Percentiles rank a stretch among this genome's conserved stretches.
Conservation (phyloP, 2,113 vertebrate genomes). For the Grantiella picta region DNA sequence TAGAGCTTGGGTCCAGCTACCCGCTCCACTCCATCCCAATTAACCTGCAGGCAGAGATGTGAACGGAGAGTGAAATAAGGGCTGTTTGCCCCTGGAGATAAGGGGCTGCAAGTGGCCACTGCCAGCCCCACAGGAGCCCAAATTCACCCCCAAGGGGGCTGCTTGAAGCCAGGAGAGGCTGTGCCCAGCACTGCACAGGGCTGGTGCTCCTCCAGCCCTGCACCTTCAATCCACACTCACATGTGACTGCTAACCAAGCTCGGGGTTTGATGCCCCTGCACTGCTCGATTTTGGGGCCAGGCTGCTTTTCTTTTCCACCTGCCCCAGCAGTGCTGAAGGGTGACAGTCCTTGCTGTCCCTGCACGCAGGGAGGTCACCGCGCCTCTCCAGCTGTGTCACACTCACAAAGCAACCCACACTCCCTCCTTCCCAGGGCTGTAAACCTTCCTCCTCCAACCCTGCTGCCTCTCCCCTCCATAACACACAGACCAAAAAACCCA, state of each 20-base stretch:
- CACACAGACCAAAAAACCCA: conserved; percentile 1
- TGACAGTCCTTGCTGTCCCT: neutral
- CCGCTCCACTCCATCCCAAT: neutral
- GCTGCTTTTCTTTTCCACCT: neutral
- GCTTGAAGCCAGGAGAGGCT: neutral
- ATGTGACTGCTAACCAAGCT: neutral
- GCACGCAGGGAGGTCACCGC: neutral
- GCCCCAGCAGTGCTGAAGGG: neutral
- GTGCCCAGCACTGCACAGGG: neutral
- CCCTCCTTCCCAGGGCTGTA: neutral
- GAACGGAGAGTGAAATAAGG: neutral
- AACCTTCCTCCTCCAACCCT: neutral
- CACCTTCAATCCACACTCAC: rapidly evolving
- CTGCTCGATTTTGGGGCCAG: neutral
- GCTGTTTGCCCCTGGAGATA: rapidly evolving
- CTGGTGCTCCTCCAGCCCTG: neutral
- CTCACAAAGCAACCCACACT: neutral
- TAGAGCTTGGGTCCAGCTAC: neutral
- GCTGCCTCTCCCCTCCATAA: neutral
- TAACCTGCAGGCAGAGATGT: neutral
- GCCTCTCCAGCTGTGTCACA: rapidly evolving
- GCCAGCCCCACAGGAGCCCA: neutral
- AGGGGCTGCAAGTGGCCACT: neutral
- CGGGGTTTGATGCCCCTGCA: rapidly evolving
- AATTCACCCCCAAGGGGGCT: rapidly evolving